These are phyloP conservation scores for Caenorhabditis sp. DNA, from an alignment of 2,888 invertebrate species.

Conservation along the genomic window DNA sequence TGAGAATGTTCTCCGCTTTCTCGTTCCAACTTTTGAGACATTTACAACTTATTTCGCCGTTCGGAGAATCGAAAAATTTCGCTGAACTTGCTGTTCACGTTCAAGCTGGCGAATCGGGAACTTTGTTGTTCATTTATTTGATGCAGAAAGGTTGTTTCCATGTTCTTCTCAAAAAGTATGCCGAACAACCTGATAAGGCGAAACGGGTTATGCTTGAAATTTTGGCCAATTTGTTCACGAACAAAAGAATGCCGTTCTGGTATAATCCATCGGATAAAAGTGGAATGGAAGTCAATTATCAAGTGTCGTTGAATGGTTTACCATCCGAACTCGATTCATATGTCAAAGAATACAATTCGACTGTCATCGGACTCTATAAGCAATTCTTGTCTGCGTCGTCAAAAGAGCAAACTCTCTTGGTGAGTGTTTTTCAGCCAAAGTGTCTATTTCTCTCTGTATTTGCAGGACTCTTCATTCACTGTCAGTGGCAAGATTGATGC, in stretches of 20 bases:
- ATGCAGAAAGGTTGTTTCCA: constrained; percentile 66
- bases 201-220: constrained; percentile 57
- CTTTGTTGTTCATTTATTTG: constrained; percentile 64
- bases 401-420: constrained; percentile 48
- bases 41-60: constrained; percentile 60
- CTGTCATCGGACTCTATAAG: constrained; percentile 53
- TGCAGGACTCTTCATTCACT: constrained; percentile 31
- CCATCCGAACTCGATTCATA: constrained; percentile 14
- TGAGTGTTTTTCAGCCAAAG: constrained; percentile 13
- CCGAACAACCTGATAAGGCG: constrained; percentile 37
- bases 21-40: constrained; percentile 65
- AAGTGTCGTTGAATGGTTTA: constrained; percentile 24
- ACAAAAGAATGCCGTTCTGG: constrained; percentile 55
- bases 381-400: constrained; percentile 56
- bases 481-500: constrained; percentile 29
- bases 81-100: constrained; percentile 61
- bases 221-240: constrained; percentile 66
- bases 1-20: constrained; percentile 62
- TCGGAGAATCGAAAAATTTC: constrained; percentile 60
- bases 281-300: constrained; percentile 24
- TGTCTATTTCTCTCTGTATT: neutral
- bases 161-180: constrained; percentile 43
- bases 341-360: constrained; percentile 59
- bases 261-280: constrained; percentile 48
- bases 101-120: constrained; percentile 61